Conservation (phyloP, 53 echinoderm and acorn worm species). For the Henricia sp. region DNA sequence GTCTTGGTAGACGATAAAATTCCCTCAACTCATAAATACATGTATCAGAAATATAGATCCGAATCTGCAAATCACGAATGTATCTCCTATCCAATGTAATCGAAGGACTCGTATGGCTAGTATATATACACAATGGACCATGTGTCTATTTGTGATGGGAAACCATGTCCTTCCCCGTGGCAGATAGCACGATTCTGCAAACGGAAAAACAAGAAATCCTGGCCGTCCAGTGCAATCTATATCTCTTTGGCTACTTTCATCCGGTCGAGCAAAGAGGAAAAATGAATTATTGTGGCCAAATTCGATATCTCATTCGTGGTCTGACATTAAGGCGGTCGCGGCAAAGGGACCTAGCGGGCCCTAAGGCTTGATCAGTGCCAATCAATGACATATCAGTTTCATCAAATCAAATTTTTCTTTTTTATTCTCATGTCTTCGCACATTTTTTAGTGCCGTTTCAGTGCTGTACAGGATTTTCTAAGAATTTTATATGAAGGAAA, state of each 20-base stretch:
- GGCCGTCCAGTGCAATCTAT: background rate
- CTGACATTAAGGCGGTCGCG: constrained; percentile 1
- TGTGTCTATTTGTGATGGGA: constrained; percentile 11
- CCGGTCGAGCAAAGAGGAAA: background rate
- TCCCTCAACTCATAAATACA: no score
- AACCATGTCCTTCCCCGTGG: background rate
- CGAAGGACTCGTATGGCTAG: constrained; percentile 24
- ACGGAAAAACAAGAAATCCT: background rate
- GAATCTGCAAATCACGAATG: background rate
- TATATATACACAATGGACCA: constrained; percentile 16
- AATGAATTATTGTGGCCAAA: constrained; percentile 3
- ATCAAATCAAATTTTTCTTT: background rate
- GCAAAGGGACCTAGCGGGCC: background rate
- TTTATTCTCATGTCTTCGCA: no score
- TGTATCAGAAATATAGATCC: background rate
- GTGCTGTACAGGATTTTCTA: no score
- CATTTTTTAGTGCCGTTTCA: no score
- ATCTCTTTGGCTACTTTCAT: background rate
- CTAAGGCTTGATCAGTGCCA: background rate
- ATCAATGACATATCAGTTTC: constrained; percentile 13
- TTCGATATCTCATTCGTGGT: constrained; percentile 27
- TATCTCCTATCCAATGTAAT: background rate
- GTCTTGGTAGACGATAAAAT: no score
- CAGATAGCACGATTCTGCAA: background rate
- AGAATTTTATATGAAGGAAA: no score